Base-by-base conservation (phyloP, 1,140 invertebrate species). In the Hylaeus anthracinus region DNA sequence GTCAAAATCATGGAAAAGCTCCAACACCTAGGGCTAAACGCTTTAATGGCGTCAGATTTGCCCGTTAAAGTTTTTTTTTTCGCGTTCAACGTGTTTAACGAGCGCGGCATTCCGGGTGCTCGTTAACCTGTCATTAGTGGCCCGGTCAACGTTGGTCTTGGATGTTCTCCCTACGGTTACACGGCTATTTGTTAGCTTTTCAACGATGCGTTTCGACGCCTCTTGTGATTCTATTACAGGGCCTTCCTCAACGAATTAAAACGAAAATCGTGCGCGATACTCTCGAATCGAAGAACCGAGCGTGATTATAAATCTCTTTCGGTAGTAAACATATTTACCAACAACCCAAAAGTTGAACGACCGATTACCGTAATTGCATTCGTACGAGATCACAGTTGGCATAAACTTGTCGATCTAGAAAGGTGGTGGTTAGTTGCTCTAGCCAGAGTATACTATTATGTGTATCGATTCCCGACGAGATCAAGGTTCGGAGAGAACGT, bases 71-170 rank as follows among this genome's bases (percentile, higher is more conserved):
- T 5, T 8, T 45, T 65, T 45, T 80, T 71, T 69, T 63, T 58
- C 37, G 61, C 72, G 81, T 81, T 61, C 60, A 26, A 48, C 69
- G 72, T 37, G 65, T 69, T 85, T 85, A 85, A 86, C 79, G 79
- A 86, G 84, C 72, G 55, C 70, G 73, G 15, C 64, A 64, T 63
- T 53, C 72, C 63, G 56, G 5, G 51, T 58, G 55, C 61, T 86
- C 74, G 84, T 85, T 85, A 86, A 78, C 80, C 73, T 78, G 69
- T 76, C 77, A 84, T 85, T 76, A 85, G 72, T 73, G 55, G 72
- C 72, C 72, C 48, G 79, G 79, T 80, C 79, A 80, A 75, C 64
- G 72, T 6, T 75, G 48, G 72, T 61, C 72, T 74, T 69, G 72
- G 72, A 69, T 74, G 72, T 43, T 65, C 55, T 53, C 53, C n/a